Evolutionary conservation across 2,888 invertebrate genomes (phyloP).

Genomic region (Drosophila rellima): DNA sequence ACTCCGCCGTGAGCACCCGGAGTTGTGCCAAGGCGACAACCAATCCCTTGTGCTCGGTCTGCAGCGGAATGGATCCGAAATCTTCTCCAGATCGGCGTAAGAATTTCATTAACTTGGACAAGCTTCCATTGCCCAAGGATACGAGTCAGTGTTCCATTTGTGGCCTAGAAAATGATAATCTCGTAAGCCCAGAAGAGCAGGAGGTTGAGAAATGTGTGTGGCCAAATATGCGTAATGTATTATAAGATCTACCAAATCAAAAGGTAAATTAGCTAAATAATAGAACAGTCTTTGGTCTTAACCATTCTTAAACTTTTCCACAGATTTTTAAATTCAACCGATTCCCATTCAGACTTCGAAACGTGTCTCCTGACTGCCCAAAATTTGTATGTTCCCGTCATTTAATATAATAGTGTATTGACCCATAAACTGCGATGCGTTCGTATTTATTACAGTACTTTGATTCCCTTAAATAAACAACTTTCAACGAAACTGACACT

Average conservation of each 20-base stretch:
- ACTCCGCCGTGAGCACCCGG: conserved; percentile 1
- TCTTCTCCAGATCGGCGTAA: background rate
- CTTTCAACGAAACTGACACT: conserved; percentile 16
- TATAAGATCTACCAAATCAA: background rate
- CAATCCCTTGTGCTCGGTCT: conserved; percentile 11
- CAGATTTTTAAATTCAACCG: background rate
- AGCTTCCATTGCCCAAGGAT: background rate
- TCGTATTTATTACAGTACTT: background rate
- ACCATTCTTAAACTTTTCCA: background rate
- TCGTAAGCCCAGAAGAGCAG: conserved; percentile 3
- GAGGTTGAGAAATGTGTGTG: background rate
- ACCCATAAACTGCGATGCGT: background rate
- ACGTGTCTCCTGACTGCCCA: background rate
- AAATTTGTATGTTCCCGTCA: background rate
- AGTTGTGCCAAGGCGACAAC: conserved; percentile 1
- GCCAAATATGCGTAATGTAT: background rate
- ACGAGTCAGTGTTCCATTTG: conserved; percentile 32
- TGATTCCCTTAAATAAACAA: background rate
- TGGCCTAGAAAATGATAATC: conserved; percentile 22
- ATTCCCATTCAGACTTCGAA: background rate
- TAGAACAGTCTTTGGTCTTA: background rate
- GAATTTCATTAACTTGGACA: conserved; percentile 1
- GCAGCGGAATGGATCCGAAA: conserved; percentile 1
- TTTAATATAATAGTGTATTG: background rate
- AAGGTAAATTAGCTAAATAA: background rate